phyloP scores from a whole-genome alignment of 2,113 vertebrate genomes.

The Cryptomyrus ogoouensis region DNA sequence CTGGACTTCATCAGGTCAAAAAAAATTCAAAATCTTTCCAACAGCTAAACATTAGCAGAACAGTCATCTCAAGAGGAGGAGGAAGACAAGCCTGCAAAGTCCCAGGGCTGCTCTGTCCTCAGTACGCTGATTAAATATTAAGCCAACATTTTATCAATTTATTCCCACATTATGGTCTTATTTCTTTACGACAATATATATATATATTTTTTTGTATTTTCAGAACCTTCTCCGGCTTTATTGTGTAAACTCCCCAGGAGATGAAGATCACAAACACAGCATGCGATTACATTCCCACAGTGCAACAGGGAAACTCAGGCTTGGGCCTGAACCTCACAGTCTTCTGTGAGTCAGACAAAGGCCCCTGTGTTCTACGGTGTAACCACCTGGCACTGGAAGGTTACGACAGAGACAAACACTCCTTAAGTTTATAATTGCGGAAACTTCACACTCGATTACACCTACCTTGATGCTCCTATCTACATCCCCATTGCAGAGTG shows the following conservation, averaged over 20 bases:
- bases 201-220: background rate
- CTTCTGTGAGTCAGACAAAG: background rate
- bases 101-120: background rate
- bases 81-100: background rate
- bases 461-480: slow-evolving; percentile 87
- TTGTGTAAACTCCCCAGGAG: background rate
- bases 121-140: background rate
- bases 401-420: background rate
- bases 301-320: background rate
- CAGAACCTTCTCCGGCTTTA: background rate
- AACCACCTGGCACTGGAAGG: background rate
- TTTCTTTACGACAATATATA: background rate
- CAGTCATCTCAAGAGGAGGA: background rate
- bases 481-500: slow-evolving; percentile 87
- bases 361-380: background rate
- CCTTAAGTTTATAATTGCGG: background rate
- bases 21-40: background rate
- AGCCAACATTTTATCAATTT: background rate
- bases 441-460: background rate
- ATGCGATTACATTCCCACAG: background rate
- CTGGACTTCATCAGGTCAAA: background rate
- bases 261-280: background rate
- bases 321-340: background rate
- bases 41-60: background rate
- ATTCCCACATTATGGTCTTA: background rate